Evolutionary conservation across 2,888 invertebrate species (phyloP).

Genomic region (Helobdella robusta): DNA sequence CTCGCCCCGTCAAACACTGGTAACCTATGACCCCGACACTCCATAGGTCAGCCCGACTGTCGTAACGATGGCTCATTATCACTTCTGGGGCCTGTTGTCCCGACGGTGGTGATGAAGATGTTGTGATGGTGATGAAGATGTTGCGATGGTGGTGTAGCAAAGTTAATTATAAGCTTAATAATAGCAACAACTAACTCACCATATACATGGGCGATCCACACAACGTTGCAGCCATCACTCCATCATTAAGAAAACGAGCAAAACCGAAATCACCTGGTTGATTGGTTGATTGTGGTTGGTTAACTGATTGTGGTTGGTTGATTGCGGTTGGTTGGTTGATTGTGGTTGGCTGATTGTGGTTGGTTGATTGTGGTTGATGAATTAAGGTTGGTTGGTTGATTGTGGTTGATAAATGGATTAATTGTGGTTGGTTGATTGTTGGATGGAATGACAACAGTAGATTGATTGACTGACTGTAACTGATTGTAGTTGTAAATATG

Average conservation of each 20-base stretch:
- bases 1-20: conserved; percentile 94
- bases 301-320: no score
- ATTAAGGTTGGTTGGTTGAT: no score
- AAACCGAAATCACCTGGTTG: conserved; percentile 93
- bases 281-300: no score
- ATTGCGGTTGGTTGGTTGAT: no score
- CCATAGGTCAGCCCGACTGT: conserved; percentile 98
- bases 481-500: no score
- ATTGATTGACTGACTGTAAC: no score
- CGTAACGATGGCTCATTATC: conserved; percentile 95
- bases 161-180: conserved; percentile 54
- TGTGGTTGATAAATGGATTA: no score
- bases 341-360: no score
- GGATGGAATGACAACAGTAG: no score
- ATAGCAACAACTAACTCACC: conserved; percentile 59
- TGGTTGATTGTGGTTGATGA: no score
- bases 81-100: conserved; percentile 84
- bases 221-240: conserved; percentile 97
- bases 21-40: conserved; percentile 96
- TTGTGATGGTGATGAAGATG: conserved; percentile 3
- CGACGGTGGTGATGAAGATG: neutral
- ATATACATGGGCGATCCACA: conserved; percentile 99
- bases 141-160: no score
- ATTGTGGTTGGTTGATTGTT: no score
- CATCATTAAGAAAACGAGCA: conserved; percentile 92